phyloP scores from a whole-genome alignment of 2,888 invertebrate genomes.

The Pimpla rufipes region DNA sequence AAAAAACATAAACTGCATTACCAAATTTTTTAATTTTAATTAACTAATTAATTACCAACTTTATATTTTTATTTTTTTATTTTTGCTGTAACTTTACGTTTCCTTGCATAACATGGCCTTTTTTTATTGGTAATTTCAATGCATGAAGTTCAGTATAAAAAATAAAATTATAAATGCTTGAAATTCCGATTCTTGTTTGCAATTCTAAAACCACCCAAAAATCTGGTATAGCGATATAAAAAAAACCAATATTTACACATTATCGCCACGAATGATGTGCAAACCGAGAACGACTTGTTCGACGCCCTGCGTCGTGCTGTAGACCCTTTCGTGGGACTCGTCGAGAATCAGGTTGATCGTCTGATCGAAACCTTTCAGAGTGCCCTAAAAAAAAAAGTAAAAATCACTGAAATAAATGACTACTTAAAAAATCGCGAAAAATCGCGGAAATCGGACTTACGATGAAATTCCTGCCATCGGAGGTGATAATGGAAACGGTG shows the following conservation, averaged over 20 bases:
- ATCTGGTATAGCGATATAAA: neutral
- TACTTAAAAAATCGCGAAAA: conserved; percentile 49
- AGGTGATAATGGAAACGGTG: conserved; percentile 97
- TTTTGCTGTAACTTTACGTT: too few relatives aligned
- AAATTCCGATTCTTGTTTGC: too few relatives aligned
- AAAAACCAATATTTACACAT: conserved; percentile 90
- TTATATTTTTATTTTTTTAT: too few relatives aligned
- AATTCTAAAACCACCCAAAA: conserved; percentile 17
- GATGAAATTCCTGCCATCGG: conserved; percentile 98
- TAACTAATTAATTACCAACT: too few relatives aligned
- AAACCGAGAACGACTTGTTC: conserved; percentile 98
- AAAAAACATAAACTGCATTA: too few relatives aligned
- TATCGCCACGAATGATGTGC: conserved; percentile 99
- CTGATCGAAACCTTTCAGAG: conserved; percentile 99
- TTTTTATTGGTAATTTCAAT: too few relatives aligned
- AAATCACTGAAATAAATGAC: too few relatives aligned
- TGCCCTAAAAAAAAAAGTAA: conserved; percentile 91
- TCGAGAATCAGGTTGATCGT: conserved; percentile 99
- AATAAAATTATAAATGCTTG: too few relatives aligned
- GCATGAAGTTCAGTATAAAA: too few relatives aligned
- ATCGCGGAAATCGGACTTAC: conserved; percentile 86
- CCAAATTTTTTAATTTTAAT: too few relatives aligned
- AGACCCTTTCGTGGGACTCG: conserved; percentile 99
- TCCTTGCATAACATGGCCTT: too few relatives aligned
- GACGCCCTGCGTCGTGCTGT: conserved; percentile 96